These are phyloP conservation scores for Gandaritis pyraliata DNA, from an alignment of 2,888 invertebrate species.

Conservation along the genomic window DNA sequence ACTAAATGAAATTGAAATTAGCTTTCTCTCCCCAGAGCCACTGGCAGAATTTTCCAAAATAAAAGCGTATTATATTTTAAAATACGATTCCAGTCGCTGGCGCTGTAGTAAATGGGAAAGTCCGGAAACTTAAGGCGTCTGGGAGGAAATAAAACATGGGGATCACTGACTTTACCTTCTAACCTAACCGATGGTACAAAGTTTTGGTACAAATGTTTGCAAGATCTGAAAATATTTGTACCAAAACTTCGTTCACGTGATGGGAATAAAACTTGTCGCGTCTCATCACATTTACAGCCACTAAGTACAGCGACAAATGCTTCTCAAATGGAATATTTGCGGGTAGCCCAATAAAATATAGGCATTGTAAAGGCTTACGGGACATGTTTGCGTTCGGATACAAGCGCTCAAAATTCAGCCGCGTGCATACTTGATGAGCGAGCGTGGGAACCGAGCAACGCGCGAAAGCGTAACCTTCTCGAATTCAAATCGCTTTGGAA, in stretches of 20 bases:
- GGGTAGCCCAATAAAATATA: constrained; percentile 51
- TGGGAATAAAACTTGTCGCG: neutral
- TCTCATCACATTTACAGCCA: neutral
- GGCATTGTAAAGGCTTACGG: constrained; percentile 57
- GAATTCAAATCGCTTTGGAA: constrained; percentile 23
- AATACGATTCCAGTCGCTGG: constrained; percentile 74
- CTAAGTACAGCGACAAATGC: constrained; percentile 2
- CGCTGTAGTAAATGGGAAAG: constrained; percentile 63
- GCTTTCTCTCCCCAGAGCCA: constrained; percentile 81
- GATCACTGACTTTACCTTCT: constrained; percentile 20
- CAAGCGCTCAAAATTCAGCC: constrained; percentile 56
- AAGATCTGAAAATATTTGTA: neutral
- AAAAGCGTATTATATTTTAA: constrained; percentile 83
- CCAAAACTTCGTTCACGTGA: too few relatives aligned
- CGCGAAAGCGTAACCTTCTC: constrained; percentile 16
- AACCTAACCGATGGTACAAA: constrained; percentile 16
- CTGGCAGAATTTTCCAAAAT: constrained; percentile 80
- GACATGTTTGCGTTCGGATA: constrained; percentile 57
- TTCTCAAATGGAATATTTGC: constrained; percentile 25
- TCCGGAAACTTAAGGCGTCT: constrained; percentile 51
- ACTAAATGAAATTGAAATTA: constrained; percentile 85
- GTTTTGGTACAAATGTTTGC: too few relatives aligned
- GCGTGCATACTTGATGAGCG: constrained; percentile 65
- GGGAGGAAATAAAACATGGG: constrained; percentile 30
- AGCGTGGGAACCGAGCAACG: constrained; percentile 55